Conservation (phyloP, 2,888 invertebrate genomes). For the Cheilosia variabilis region DNA sequence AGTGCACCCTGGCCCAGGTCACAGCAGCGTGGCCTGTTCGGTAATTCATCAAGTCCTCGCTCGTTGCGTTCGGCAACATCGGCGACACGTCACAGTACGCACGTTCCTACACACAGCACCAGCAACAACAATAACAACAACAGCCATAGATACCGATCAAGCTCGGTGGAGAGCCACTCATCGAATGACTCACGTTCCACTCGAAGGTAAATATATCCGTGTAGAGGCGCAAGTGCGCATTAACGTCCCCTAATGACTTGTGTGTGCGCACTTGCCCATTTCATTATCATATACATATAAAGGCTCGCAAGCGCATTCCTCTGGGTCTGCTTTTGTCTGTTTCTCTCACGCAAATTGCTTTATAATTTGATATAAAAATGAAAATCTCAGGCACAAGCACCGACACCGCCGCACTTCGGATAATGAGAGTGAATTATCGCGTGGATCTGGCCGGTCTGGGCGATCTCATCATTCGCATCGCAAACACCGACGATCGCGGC, state of each 20-base stretch:
- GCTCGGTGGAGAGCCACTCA: conserved; percentile 95
- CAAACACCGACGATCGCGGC: conserved; percentile 89
- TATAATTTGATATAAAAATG: conserved; percentile 73
- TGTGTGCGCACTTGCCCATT: conserved; percentile 29
- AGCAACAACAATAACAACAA: conserved; percentile 78
- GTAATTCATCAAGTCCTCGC: conserved; percentile 90
- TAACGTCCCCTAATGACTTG: conserved; percentile 55
- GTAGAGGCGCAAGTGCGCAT: background rate
- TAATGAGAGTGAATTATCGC: conserved; percentile 95
- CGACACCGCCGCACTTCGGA: conserved; percentile 93
- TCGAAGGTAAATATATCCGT: conserved; percentile 86
- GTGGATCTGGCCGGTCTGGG: conserved; percentile 92
- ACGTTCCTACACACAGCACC: conserved; percentile 79
- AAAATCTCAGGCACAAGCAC: conserved; percentile 87
- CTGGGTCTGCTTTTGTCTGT: conserved; percentile 6
- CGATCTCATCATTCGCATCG: conserved; percentile 90
- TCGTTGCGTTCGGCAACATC: conserved; percentile 90
- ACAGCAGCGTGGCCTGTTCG: conserved; percentile 90
- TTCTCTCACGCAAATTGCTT: conserved; percentile 59
- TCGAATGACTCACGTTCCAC: conserved; percentile 93
- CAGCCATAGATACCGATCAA: conserved; percentile 87
- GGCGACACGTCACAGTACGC: conserved; percentile 76
- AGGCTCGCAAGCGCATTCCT: conserved; percentile 2
- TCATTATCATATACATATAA: conserved; percentile 33
- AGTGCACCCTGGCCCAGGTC: conserved; percentile 92